phyloP scores from a whole-genome alignment of 2,888 invertebrate genomes.

The Hesperia comma region DNA sequence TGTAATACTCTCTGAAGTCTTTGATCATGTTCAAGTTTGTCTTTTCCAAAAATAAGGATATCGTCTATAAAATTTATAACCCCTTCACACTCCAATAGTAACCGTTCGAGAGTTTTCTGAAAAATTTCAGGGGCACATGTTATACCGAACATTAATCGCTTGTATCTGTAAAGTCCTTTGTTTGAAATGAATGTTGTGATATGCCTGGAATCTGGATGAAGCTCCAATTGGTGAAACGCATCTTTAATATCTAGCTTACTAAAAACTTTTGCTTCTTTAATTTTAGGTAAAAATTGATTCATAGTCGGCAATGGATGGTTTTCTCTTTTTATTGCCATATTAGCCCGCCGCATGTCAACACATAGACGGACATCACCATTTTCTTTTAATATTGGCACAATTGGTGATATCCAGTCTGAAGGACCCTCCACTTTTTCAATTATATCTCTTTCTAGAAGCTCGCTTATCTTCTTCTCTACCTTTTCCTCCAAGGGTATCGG shows the following conservation, averaged over 20 bases:
- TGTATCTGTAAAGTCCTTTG: too few species aligned
- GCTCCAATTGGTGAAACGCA: conserved; percentile 14
- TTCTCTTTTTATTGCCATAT: conserved; percentile 28
- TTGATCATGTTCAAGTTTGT: too few species aligned
- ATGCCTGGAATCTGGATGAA: conserved; percentile 40
- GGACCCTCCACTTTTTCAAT: conserved; percentile 12
- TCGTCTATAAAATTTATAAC: neutral
- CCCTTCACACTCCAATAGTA: neutral
- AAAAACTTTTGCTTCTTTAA: conserved; percentile 39
- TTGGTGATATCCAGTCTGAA: conserved; percentile 29
- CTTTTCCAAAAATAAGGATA: neutral
- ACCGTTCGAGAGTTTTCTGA: neutral
- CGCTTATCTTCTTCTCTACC: conserved; percentile 27
- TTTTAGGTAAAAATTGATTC: conserved; percentile 36
- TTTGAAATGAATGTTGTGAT: conserved; percentile 44
- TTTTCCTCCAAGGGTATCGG: neutral
- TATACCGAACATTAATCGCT: too few species aligned
- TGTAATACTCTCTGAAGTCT: too few species aligned
- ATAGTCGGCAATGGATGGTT: conserved; percentile 23
- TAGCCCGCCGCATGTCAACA: conserved; percentile 36
- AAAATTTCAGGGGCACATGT: too few species aligned
- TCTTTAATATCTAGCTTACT: conserved; percentile 39
- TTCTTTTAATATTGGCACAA: conserved; percentile 39
- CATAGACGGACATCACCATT: conserved; percentile 36
- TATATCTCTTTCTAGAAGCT: conserved; percentile 34